Percentiles rank a stretch among this genome's conserved stretches.
phyloP scores from a whole-genome alignment of 2,888 invertebrate genomes.

The Sarcophaga carnaria region DNA sequence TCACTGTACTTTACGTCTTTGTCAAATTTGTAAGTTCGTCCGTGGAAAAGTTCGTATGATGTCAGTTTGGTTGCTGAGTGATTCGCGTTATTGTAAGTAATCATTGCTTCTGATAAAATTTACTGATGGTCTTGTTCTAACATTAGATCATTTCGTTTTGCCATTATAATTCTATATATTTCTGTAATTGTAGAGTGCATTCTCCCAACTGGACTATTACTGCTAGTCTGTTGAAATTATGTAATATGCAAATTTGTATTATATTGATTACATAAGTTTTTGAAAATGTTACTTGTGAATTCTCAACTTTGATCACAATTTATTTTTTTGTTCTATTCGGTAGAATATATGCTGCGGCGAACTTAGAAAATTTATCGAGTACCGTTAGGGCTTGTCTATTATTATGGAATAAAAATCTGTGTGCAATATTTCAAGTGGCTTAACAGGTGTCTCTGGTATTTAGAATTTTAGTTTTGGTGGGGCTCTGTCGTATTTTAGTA shows the following conservation, averaged over 20 bases:
- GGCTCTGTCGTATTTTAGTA: constrained; percentile 58
- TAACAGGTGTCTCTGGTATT: constrained; percentile 49
- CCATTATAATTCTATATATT: constrained; percentile 47
- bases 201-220: no score
- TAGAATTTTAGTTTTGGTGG: constrained; percentile 60
- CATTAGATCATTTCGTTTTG: constrained; percentile 17
- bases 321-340: not conserved
- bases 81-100: not conserved
- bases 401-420: constrained; percentile 65
- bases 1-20: no score
- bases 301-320: no score
- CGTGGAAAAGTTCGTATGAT: not conserved
- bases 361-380: constrained; percentile 11
- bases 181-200: constrained; percentile 23
- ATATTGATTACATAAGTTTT: no score
- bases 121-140: constrained; percentile 20
- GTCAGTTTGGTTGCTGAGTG: no score
- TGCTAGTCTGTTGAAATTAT: not conserved
- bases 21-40: not conserved
- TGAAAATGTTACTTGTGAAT: no score
- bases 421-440: constrained; percentile 58
- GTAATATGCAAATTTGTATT: not conserved
- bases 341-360: no score
- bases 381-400: constrained; percentile 56
- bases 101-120: constrained; percentile 19